phyloP scores from a whole-genome alignment of 1,140 invertebrate species.

The Aphelenchoides besseyi region DNA sequence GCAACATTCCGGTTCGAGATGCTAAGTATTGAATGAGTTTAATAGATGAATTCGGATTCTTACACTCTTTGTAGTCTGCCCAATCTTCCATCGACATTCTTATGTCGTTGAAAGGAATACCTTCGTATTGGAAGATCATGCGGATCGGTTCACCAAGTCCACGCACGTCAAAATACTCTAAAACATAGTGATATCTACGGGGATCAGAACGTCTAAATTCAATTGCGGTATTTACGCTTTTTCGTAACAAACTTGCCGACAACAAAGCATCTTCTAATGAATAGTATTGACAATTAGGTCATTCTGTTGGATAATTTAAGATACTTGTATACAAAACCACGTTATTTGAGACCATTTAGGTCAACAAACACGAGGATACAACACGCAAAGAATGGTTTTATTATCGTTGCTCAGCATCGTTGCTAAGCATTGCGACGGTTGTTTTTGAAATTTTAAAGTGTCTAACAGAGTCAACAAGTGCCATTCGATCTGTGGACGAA shows the following conservation, averaged over 20 bases:
- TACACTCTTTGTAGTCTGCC: constrained; percentile 4
- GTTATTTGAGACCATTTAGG: no score
- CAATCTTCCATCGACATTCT: constrained; percentile 22
- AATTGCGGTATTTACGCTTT: background rate
- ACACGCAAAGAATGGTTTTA: no score
- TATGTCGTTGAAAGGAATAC: background rate
- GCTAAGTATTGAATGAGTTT: background rate
- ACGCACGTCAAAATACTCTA: constrained; percentile 18
- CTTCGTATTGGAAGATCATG: constrained; percentile 11
- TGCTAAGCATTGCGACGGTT: background rate
- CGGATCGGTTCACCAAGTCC: constrained; percentile 10
- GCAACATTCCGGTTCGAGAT: constrained; percentile 11
- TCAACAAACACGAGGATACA: no score
- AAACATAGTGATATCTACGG: background rate
- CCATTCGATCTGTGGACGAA: no score
- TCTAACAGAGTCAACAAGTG: no score
- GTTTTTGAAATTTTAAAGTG: no score
- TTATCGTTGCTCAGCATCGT: no score
- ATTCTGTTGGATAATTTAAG: no score
- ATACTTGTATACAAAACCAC: no score
- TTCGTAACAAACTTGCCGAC: constrained; percentile 10
- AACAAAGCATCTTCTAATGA: constrained; percentile 14
- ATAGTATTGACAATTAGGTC: no score
- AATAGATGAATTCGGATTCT: background rate
- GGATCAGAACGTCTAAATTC: background rate